A percentile compares a stretch with the other conserved stretches of the same genome.
Conservation (phyloP, 2,113 vertebrate genomes). For the Apistogramma diplotaenia region DNA sequence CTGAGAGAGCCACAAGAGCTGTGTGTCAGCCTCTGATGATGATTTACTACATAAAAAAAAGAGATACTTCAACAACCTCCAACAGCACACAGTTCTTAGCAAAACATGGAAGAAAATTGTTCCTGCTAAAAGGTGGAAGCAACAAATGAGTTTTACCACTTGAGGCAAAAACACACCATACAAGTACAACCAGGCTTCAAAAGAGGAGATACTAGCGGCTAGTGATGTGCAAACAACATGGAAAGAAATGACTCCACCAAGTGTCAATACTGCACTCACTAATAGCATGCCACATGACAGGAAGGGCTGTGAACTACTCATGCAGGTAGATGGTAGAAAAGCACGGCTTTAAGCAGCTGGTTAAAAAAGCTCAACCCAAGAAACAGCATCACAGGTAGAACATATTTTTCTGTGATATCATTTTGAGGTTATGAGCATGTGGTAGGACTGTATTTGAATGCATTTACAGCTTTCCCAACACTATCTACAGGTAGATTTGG, state of each 20-base stretch:
- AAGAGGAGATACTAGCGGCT: neutral
- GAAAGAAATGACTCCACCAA: neutral
- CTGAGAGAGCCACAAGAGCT: neutral
- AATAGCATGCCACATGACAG: neutral
- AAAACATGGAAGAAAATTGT: neutral
- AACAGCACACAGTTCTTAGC: neutral
- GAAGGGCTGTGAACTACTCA: neutral
- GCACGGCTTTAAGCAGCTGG: neutral
- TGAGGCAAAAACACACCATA: neutral
- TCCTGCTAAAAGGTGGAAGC: neutral
- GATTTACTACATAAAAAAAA: too few species aligned
- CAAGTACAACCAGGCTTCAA: neutral
- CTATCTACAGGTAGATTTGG: neutral
- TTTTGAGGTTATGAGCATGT: too few species aligned
- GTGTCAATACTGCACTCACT: neutral
- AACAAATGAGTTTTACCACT: neutral
- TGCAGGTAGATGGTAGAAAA: neutral
- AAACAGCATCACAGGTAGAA: neutral
- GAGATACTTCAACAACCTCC: neutral
- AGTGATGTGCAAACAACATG: neutral
- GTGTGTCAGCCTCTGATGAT: neutral
- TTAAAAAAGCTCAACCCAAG: neutral
- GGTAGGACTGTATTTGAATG: neutral
- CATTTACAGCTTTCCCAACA: neutral
- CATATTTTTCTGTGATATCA: too few species aligned